A percentile compares a stretch with the other conserved stretches of the same genome.
phyloP scores from a whole-genome alignment of 2,888 invertebrate species.

The Agrotis ipsilon region DNA sequence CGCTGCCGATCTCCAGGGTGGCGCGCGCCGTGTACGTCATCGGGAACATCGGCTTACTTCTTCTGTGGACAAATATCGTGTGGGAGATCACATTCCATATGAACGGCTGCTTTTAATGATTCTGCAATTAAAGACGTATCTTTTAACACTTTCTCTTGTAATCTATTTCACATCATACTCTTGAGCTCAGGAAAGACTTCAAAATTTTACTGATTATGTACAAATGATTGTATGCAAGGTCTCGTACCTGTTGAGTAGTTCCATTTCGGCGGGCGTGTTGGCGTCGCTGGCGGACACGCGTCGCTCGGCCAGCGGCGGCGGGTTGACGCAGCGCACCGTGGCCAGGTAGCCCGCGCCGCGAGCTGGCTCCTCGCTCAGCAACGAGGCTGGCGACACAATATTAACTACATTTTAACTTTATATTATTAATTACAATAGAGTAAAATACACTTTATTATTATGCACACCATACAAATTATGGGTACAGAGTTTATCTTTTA shows the following conservation, averaged over 20 bases:
- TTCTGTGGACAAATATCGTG: constrained; percentile 78
- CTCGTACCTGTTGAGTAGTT: constrained; percentile 75
- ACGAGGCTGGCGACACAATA: constrained; percentile 76
- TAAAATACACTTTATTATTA: no score
- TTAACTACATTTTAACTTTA: background rate
- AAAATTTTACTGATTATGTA: background rate
- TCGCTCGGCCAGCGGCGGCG: constrained; percentile 87
- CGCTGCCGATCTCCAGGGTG: constrained; percentile 89
- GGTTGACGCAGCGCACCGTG: constrained; percentile 89
- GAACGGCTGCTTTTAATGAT: background rate
- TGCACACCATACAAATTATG: no score
- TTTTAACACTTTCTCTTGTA: background rate
- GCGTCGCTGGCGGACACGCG: constrained; percentile 88
- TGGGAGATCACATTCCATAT: constrained; percentile 29
- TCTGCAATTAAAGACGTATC: background rate
- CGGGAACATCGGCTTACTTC: constrained; percentile 87
- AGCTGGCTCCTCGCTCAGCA: constrained; percentile 84
- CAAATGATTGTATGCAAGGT: background rate
- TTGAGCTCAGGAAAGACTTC: background rate
- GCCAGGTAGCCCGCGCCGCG: constrained; percentile 86
- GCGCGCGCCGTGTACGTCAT: constrained; percentile 90
- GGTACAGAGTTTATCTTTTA: no score
- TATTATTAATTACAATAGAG: no score
- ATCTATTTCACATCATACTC: background rate
- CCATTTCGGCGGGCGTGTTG: constrained; percentile 79